Conservation (phyloP, 1,140 invertebrate genomes). For the Danaus plexippus region DNA sequence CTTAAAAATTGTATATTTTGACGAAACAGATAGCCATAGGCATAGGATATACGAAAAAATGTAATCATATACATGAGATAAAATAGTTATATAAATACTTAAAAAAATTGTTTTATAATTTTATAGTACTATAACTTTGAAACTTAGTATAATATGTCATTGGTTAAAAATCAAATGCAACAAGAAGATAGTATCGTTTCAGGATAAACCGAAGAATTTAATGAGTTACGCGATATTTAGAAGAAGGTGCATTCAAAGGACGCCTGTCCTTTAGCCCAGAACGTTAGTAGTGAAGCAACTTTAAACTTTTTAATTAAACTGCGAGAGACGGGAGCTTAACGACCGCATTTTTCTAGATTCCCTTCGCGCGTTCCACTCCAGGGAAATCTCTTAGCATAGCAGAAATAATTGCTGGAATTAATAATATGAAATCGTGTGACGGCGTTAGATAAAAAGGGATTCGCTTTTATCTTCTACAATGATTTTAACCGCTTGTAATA, state of each 20-base stretch:
- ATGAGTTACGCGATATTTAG: no score
- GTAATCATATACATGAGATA: no score
- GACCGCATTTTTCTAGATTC: conserved; percentile 60
- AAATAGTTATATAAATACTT: no score
- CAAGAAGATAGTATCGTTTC: no score
- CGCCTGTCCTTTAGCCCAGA: conserved; percentile 15
- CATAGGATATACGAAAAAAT: no score
- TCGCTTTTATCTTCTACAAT: neutral
- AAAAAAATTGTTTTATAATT: no score
- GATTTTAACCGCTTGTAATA: conserved; percentile 5
- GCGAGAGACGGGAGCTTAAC: conserved; percentile 45
- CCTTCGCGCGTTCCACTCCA: conserved; percentile 36
- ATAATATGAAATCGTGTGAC: conserved; percentile 44
- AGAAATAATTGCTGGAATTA: conserved; percentile 60
- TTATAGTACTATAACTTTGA: no score
- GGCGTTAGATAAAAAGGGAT: neutral
- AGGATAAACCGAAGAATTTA: no score
- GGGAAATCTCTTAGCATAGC: conserved; percentile 48
- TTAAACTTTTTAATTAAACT: conserved; percentile 67
- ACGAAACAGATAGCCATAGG: no score
- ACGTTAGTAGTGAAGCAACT: conserved; percentile 24
- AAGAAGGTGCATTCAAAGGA: conserved; percentile 8
- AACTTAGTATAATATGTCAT: no score
- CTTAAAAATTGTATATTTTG: no score
- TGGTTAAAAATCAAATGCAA: no score